phyloP scores from a whole-genome alignment of 1,140 invertebrate genomes.

The Diorhabda sublineata region DNA sequence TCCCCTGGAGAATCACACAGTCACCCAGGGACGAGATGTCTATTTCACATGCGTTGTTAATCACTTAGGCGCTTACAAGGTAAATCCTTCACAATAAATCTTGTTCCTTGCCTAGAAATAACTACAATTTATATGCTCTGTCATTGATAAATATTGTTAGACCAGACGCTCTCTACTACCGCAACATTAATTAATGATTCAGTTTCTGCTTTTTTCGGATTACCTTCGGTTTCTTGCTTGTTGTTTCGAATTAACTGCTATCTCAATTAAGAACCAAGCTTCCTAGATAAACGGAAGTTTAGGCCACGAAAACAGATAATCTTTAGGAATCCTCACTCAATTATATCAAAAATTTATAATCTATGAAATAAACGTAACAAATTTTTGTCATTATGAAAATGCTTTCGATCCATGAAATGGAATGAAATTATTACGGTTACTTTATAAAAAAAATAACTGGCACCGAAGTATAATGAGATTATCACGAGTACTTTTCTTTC shows the following conservation, averaged over 20 bases:
- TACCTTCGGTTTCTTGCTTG: background rate
- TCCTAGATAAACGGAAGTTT: no score
- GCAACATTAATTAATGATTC: conserved; percentile 15
- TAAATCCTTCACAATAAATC: conserved; percentile 46
- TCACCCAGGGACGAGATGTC: conserved; percentile 80
- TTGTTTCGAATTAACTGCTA: background rate
- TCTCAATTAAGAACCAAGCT: no score
- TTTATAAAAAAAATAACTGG: no score
- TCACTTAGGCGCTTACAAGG: conserved; percentile 79
- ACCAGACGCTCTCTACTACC: conserved; percentile 6
- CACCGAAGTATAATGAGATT: no score
- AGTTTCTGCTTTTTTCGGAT: conserved; percentile 1
- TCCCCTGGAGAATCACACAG: conserved; percentile 81
- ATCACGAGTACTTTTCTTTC: no score
- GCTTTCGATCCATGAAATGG: no score
- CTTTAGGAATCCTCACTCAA: no score
- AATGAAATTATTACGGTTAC: no score
- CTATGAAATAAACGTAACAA: no score
- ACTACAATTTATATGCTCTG: conserved; percentile 13
- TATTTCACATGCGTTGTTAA: conserved; percentile 86
- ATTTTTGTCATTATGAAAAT: no score
- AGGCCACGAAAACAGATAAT: no score
- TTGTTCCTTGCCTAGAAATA: conserved; percentile 13
- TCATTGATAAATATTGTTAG: conserved; percentile 15
- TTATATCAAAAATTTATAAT: no score